These are phyloP conservation scores for Mamestra configurata DNA, from an alignment of 1,140 invertebrate species.

Conservation along the genomic window DNA sequence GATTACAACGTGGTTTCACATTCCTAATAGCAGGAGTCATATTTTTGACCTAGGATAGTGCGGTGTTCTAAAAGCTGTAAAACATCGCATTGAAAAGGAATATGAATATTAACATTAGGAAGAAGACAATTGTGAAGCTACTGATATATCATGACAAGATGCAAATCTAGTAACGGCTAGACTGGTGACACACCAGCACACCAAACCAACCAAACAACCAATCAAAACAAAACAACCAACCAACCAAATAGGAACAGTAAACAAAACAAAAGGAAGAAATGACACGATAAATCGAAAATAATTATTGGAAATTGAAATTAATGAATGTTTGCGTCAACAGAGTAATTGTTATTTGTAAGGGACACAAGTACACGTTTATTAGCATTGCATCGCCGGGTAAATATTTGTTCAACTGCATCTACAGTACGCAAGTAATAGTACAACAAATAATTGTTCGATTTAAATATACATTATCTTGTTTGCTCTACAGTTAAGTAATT, in stretches of 20 bases:
- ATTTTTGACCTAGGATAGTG: background rate
- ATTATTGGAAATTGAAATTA: constrained; percentile 26
- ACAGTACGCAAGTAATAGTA: background rate
- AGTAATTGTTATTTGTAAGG: constrained; percentile 23
- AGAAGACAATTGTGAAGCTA: background rate
- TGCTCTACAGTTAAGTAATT: background rate
- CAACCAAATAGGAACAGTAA: background rate
- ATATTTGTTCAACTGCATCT: constrained; percentile 15
- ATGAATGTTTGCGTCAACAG: constrained; percentile 25
- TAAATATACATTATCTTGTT: background rate
- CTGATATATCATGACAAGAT: background rate
- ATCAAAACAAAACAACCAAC: no score
- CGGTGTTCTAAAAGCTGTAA: background rate
- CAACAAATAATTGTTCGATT: background rate
- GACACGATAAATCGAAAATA: background rate
- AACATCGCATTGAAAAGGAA: background rate
- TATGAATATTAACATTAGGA: background rate
- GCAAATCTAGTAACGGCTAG: background rate
- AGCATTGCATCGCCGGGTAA: background rate
- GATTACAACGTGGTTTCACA: background rate
- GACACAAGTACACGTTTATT: background rate
- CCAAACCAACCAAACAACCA: no score
- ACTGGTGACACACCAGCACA: no score
- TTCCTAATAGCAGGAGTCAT: background rate
- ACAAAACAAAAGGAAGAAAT: constrained; percentile 10